Conservation (phyloP, 2,113 vertebrate genomes). For the Apteryx owenii region DNA sequence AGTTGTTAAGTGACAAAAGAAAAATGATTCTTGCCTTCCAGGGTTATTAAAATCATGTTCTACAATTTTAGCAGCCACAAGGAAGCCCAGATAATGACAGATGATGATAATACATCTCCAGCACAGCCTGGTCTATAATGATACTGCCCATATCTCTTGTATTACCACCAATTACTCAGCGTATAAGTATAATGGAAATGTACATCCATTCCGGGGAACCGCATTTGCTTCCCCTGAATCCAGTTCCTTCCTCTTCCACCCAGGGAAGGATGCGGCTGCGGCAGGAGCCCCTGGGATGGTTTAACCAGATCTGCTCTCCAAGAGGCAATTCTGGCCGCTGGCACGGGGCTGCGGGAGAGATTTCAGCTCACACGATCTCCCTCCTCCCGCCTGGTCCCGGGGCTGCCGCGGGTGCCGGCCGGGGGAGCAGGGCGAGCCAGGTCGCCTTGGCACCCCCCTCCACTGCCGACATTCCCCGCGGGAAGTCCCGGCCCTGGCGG, state of each 20-base stretch:
- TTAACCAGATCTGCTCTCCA: not conserved
- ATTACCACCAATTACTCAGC: slow-evolving; percentile 76
- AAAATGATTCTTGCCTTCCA: slow-evolving; percentile 81
- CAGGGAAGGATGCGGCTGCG: not conserved
- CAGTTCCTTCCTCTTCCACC: not conserved
- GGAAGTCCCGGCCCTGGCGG: too few species aligned
- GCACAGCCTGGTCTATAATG: slow-evolving; percentile 69
- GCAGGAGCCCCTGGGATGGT: not conserved
- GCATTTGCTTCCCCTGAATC: slow-evolving; percentile 29
- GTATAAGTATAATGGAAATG: slow-evolving; percentile 45
- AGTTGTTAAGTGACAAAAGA: slow-evolving; percentile 83
- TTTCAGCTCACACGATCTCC: not conserved
- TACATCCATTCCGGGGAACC: slow-evolving; percentile 37
- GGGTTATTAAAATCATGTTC: slow-evolving; percentile 85
- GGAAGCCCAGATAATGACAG: slow-evolving; percentile 78
- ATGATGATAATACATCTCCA: slow-evolving; percentile 77
- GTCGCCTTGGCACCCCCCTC: too few species aligned
- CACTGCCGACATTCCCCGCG: too few species aligned
- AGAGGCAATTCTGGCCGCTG: not conserved
- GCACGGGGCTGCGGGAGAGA: not conserved
- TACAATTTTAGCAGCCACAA: slow-evolving; percentile 78
- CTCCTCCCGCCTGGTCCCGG: too few species aligned
- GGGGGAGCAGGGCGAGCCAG: too few species aligned
- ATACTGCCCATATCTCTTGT: slow-evolving; percentile 67
- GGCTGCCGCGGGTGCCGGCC: too few species aligned